Base-by-base conservation (phyloP, 2,888 invertebrate genomes). In the Hanleya hanleyi region DNA sequence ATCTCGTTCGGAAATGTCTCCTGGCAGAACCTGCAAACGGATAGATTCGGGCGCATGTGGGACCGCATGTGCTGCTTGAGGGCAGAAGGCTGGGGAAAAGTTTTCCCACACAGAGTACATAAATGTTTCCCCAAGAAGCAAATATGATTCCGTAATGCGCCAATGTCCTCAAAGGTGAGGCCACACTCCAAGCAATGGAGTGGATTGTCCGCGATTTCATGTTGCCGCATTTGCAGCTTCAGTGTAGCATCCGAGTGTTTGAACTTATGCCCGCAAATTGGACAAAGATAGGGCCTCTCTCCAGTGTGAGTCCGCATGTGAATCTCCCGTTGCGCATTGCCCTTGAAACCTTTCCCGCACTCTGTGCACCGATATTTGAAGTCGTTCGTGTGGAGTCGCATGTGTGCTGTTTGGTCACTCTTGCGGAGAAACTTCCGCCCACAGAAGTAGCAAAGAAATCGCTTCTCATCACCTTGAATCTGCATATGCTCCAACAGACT, bases 311-410 rank as follows among this genome's bases (percentile, higher is more conserved):
- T 57, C 57, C 57, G 5, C 57, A 57, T 57, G 26, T 57, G 57
- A 4, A 57, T 32, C 22, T 57, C 57, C 1, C 22, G 57, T 32
- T 57, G 57, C 3, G 57, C 32, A 29, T 57, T 57, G 4, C 57
- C 57, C 29, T 57, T 57, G 57, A 57, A 57, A 22, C 57, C 57
- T 26, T 57, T 57, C 2, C 32, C 32, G 26, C 57, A 57, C 12
- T 29, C 57, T 4, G 7, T 57, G 57, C 57, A 57, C 9, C 57
- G 5, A 26, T 29, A 26, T 4, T 26, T 57, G 9, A 57, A 57
- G 57, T 57, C 57, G 9, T 57, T 57, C 26, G 22, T 57, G 57
- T 57, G 57, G 18, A 57, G 22, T 22, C 57, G 57, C 57, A 57
- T 15, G 32, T 57, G 57, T 22, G 57, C 57, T 4, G 57, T 57